Base-by-base conservation (phyloP, 2,888 invertebrate species). In the Macrosoma leucophasiata region DNA sequence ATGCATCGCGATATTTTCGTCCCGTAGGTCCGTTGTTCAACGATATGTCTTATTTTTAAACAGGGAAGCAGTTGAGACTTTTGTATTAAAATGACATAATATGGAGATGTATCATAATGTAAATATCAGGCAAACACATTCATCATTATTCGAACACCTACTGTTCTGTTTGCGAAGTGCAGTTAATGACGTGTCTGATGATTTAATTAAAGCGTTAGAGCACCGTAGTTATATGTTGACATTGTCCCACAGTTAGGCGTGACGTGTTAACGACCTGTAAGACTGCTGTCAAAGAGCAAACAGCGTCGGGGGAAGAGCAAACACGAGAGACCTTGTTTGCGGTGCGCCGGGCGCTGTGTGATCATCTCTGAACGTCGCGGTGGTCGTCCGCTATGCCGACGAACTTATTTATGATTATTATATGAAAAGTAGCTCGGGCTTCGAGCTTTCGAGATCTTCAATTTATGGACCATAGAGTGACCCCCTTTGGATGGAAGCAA, bases 211-310 rank as follows among this genome's bases (percentile, higher is more conserved):
- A 59, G 48, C 48, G 50, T 43, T 51, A 37, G 52, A 36, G 49
- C 29, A 38, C 29, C 39, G 37, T 39, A 30, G 13, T 27, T 14
- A 21, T 26, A 11, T 52, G 47, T 51, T 52, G 52, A 52, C 57
- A 55, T 49, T 59, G 58, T 65, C 54, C 56, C 59, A 55, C 64
- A 68, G 72, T 77, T 72, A 75, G 69, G 64, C 62, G 62, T 68
- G 73, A 76, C 59, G 68, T 74, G 79, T 68, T 81, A 84, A 84
- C 72, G 76, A 81, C 77, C 79, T 77, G 81, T 78, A 78, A 77
- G 76, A 77, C 65, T 75, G 81, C 78, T 79, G 81, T 79, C 82
- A 81, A 81, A 81, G 72, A 69, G 67, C 65, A 81, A 81, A 81
- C 77, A 81, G 49, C n/a, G n/a, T n/a, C n/a, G 55, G 44, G 58